A percentile compares a stretch with the other conserved stretches of the same genome.
Conservation (phyloP, 2,888 invertebrate species). For the Strigamia maritima region DNA sequence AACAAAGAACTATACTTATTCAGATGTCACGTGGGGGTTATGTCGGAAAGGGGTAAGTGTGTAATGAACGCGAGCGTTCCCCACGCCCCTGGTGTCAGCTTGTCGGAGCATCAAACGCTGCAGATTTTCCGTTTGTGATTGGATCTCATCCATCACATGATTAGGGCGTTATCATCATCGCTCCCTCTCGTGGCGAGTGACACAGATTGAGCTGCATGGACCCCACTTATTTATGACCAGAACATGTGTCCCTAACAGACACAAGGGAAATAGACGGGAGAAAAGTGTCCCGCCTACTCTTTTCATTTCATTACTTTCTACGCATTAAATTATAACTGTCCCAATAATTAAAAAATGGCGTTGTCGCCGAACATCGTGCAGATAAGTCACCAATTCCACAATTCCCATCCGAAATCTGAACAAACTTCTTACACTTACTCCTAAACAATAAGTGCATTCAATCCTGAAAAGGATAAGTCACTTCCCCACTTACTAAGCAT, state of each 20-base stretch:
- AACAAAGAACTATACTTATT: not conserved
- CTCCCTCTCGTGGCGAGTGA: constrained; percentile 29
- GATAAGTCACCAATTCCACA: not conserved
- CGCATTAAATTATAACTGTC: constrained; percentile 23
- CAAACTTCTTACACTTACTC: too few relatives aligned
- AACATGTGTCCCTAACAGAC: constrained; percentile 35
- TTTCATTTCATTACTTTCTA: constrained; percentile 20
- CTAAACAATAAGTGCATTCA: too few relatives aligned
- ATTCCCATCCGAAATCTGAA: too few relatives aligned
- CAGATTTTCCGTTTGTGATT: constrained; percentile 35
- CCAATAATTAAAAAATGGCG: constrained; percentile 10
- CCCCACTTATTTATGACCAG: constrained; percentile 31
- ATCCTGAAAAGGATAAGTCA: too few relatives aligned
- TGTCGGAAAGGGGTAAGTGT: constrained; percentile 9
- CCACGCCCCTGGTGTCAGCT: constrained; percentile 36
- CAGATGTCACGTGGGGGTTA: not conserved
- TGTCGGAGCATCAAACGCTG: constrained; percentile 34
- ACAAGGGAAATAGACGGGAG: constrained; percentile 32
- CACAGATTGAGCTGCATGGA: constrained; percentile 27
- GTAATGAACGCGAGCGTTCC: constrained; percentile 18
- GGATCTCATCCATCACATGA: constrained; percentile 37
- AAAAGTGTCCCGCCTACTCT: constrained; percentile 33
- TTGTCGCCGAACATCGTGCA: not conserved
- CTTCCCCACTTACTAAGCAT: too few relatives aligned
- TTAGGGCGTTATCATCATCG: constrained; percentile 35